Base-by-base conservation (phyloP, 1,140 invertebrate species). In the Cherax quadricarinatus region DNA sequence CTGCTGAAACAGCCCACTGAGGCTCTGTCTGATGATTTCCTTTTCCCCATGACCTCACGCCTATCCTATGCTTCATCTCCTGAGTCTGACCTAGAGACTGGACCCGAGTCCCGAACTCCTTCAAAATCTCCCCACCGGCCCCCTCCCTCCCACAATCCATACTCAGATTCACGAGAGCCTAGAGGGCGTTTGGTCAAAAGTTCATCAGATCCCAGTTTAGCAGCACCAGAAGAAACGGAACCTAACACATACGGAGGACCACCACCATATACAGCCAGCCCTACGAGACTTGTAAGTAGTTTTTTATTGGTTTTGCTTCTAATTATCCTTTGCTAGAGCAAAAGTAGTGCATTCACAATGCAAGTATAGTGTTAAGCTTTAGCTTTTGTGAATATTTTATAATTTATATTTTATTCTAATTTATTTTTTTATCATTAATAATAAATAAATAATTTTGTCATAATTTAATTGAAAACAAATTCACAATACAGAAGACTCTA, bases 1-100 rank as follows among this genome's bases (percentile, higher is more conserved):
- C 24, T 21, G 53, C 85, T 84, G 80, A 94, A 93, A 10, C 94
- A 96, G 95, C 96, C 96, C 0, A 95, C 95, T n/a, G 96, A 96
- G 88, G 94, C 95, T 70, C 95, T 96, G 62, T 95, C 95, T 66
- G 96, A 96, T 93, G 98, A 99, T 96, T 98, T 99, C 97, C 97
- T 99, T 94, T 99, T 99, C 96, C 98, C 98, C 94, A 99, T 99
- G 98, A 98, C 98, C 93, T 98, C 98, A 95, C 97, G 98, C 94
- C 96, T 99, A 93, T 99, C 98, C 94, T 99, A 99, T 96, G 98
- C 98, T 93, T 98, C 98, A 94, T 98, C 98, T 94, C 98, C 98
- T 93, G 98, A 99, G 96, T 98, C 97, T 95, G 98, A 99, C 95
- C 85, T 93, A 14, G 94, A 94, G 30, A 88, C 97, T 96, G 94